A percentile compares a stretch with the other conserved stretches of the same genome.
Conservation (phyloP, 2,888 invertebrate species). For the Sinotaia quadrata region DNA sequence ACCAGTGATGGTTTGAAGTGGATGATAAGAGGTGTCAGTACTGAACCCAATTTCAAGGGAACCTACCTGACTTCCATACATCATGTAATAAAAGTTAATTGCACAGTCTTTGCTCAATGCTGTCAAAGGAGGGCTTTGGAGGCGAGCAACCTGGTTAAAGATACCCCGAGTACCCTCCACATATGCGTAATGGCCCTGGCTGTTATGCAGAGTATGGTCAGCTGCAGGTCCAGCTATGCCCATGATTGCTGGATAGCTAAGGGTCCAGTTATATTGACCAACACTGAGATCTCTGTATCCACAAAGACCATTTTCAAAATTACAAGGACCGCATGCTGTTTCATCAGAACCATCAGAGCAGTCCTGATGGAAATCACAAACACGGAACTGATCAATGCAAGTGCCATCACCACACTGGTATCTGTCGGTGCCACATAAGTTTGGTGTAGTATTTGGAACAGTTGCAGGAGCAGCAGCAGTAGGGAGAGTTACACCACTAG, state of each 20-base stretch:
- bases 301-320: constrained; percentile 62
- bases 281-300: constrained; percentile 61
- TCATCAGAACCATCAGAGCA: constrained; percentile 63
- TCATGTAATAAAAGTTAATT: constrained; percentile 68
- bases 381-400: constrained; percentile 49
- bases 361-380: constrained; percentile 60
- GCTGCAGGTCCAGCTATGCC: constrained; percentile 43
- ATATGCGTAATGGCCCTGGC: constrained; percentile 57
- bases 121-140: constrained; percentile 47
- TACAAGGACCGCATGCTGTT: constrained; percentile 61
- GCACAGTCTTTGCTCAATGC: constrained; percentile 48
- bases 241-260: constrained; percentile 40
- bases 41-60: constrained; percentile 40
- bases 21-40: constrained; percentile 35
- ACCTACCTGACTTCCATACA: constrained; percentile 64
- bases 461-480: constrained; percentile 48
- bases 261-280: constrained; percentile 58
- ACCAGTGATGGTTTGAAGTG: constrained; percentile 32
- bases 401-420: constrained; percentile 53
- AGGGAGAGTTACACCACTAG: constrained; percentile 44
- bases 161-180: constrained; percentile 52
- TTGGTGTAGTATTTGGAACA: constrained; percentile 43
- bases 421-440: constrained; percentile 41
- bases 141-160: constrained; percentile 50
- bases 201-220: constrained; percentile 58